Evolutionary conservation across 2,113 vertebrate genomes (phyloP), one percentile per base, ranked within the genome.

Genomic region (Pogona vitticeps): DNA sequence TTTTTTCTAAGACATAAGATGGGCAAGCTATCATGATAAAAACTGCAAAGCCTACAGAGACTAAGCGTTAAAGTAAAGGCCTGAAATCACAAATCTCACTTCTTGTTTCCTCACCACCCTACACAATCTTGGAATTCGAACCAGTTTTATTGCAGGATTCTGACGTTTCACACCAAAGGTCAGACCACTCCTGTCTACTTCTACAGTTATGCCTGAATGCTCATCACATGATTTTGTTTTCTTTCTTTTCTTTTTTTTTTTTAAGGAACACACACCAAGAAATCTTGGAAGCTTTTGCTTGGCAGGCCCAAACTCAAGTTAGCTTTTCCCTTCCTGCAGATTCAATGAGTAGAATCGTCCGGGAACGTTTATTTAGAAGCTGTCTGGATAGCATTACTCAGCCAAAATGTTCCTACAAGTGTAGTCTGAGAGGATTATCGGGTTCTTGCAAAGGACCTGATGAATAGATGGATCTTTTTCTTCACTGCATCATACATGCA

Each of bases 1-100:
- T 38, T 72, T 72, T 20, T 65, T 26, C 38, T 38, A 17, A 36
- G 68, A n/a, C n/a, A 36, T 36, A 36, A 21, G 59, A 63, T 36
- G 76, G 61, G 12, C 4, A 83, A 83, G 85, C 61, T 83, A 76
- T 56, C 90, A 90, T 67, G 79, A 87, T 90, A 81, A 87, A 79
- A 80, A 63, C 77, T 46, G 84, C 14, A 38, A 38, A 40, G 61
- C 65, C 83, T 89, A 83, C 2, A 6, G 72, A 68, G 59, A 81
- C 40, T 0, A 31, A 91, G 83, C 67, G 83, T 89, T 90, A 80
- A 81, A 31, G 13, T 20, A 21, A 84, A 90, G 88, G 82, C 63
- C 28, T 81, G 71, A 12, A 84, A 68, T 73, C 33, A 15, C 20
- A 15, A 80, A 33, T 13, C 76, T 40, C 61, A 71, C 75, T 92